Evolutionary conservation across 2,113 vertebrate genomes (phyloP).

Genomic region (Riparia riparia): DNA sequence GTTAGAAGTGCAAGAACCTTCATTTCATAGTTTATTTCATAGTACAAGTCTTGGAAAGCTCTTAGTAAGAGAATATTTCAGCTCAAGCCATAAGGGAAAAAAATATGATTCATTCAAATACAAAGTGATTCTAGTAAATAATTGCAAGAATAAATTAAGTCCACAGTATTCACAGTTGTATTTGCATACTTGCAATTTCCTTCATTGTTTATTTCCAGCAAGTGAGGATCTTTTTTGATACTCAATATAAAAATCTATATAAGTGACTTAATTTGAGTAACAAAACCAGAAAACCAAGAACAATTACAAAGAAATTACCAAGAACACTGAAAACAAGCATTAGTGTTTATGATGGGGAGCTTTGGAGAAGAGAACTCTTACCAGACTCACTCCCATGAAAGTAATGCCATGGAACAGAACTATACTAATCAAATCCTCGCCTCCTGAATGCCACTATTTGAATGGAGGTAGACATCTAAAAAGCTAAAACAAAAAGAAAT

Average conservation of each 20-base stretch:
- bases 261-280: background rate
- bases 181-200: background rate
- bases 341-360: background rate
- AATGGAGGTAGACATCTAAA: background rate
- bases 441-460: background rate
- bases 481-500: background rate
- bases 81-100: background rate
- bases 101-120: background rate
- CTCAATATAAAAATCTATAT: background rate
- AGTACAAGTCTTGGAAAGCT: background rate
- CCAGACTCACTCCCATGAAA: background rate
- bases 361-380: background rate
- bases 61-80: background rate
- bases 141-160: background rate
- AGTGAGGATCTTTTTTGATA: background rate
- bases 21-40: background rate
- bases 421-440: background rate
- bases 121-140: background rate
- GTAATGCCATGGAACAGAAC: background rate
- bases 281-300: background rate
- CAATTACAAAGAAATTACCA: background rate
- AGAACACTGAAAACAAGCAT: background rate
- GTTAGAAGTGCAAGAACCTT: background rate
- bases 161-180: background rate
- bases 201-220: background rate